Evolutionary conservation across 2,888 invertebrate species (phyloP).

Genomic region (Aphidius colemani): DNA sequence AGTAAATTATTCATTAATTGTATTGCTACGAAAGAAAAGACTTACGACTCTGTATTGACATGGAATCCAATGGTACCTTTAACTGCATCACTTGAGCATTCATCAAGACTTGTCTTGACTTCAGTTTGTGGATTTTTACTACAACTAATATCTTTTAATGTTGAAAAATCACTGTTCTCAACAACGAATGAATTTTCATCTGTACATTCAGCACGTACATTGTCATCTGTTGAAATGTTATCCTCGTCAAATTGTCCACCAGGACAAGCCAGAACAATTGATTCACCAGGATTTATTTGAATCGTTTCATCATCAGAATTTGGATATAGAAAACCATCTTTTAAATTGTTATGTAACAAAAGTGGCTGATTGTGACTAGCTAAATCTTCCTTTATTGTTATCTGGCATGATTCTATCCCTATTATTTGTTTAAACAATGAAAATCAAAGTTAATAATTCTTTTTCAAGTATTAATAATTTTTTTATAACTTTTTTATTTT

Average conservation of each 20-base stretch:
- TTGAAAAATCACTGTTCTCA: not conserved
- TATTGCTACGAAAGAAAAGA: not conserved
- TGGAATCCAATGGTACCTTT: conserved; percentile 63
- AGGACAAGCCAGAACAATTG: conserved; percentile 32
- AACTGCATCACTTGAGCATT: conserved; percentile 59
- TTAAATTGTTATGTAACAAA: conserved; percentile 25
- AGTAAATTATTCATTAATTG: no score
- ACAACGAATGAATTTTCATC: conserved; percentile 22
- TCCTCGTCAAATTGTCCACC: conserved; percentile 20
- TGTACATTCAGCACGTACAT: not conserved
- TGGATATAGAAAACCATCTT: conserved; percentile 29
- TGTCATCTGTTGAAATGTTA: no score
- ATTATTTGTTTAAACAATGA: no score
- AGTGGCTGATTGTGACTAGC: conserved; percentile 30
- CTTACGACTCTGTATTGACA: conserved; percentile 38
- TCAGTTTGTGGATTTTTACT: conserved; percentile 57
- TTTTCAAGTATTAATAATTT: not conserved
- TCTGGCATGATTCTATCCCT: conserved; percentile 21
- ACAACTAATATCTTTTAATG: conserved; percentile 20
- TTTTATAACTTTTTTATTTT: not conserved
- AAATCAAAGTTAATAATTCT: no score
- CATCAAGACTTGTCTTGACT: conserved; percentile 59
- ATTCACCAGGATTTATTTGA: conserved; percentile 24
- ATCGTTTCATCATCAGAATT: conserved; percentile 21
- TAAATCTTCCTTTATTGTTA: conserved; percentile 31